These are phyloP conservation scores for Capromys pilorides DNA, from an alignment of 2,797 vertebrate genomes.

Conservation along the genomic window DNA sequence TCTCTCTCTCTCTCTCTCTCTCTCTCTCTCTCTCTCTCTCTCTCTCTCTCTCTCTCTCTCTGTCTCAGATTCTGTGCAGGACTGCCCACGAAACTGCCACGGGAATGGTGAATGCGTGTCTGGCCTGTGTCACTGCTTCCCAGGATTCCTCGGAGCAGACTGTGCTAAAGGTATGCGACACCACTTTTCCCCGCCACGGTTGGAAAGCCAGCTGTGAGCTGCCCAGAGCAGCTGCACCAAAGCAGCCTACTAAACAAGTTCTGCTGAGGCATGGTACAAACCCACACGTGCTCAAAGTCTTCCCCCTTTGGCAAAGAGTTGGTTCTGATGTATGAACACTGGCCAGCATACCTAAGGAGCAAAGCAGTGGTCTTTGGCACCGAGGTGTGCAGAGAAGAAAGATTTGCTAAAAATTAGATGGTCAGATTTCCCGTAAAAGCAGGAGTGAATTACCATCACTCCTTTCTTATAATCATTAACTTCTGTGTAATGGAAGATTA, in stretches of 20 bases:
- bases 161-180: constrained; percentile 95
- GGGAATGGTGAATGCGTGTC: constrained; percentile 98
- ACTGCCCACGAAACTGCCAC: constrained; percentile 98
- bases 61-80: constrained; percentile 95
- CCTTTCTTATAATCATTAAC: constrained; percentile 78
- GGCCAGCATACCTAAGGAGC: constrained; percentile 50
- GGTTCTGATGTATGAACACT: constrained; percentile 53
- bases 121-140: constrained; percentile 97
- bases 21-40: constrained; percentile 64
- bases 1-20: too few relatives aligned
- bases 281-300: neutral
- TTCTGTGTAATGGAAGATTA: constrained; percentile 77
- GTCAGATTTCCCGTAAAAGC: constrained; percentile 78
- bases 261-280: neutral
- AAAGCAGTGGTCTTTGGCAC: constrained; percentile 65
- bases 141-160: constrained; percentile 97
- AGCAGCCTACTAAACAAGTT: neutral
- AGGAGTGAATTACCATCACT: constrained; percentile 75
- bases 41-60: constrained; percentile 82
- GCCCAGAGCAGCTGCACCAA: neutral
- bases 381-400: constrained; percentile 75
- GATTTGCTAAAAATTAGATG: constrained; percentile 77
- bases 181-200: neutral
- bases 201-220: neutral
- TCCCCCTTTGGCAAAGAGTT: neutral